These are phyloP conservation scores for Ptiloglossa arizonensis DNA, from an alignment of 1,140 invertebrate genomes.

Conservation along the genomic window DNA sequence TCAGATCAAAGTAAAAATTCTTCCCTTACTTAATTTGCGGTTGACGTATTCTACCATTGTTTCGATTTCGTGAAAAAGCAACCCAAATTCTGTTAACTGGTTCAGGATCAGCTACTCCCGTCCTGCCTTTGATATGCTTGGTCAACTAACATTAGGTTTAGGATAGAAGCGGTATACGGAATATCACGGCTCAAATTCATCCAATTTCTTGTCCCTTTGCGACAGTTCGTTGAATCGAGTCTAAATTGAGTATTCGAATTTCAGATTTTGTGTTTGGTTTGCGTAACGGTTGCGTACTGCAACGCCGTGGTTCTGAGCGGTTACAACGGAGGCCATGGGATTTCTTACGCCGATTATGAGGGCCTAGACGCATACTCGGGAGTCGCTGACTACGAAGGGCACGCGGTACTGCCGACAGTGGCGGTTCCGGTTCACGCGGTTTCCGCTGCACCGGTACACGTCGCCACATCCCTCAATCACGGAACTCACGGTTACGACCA, in stretches of 20 bases:
- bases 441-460: conserved; percentile 75
- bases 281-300: conserved; percentile 65
- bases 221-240: neutral
- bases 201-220: no score
- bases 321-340: conserved; percentile 74
- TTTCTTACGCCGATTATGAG: conserved; percentile 68
- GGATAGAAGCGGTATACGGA: no score
- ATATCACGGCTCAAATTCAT: no score
- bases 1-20: no score
- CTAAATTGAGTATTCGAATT: neutral
- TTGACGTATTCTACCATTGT: no score
- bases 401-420: conserved; percentile 77
- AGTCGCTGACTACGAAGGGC: conserved; percentile 71
- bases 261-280: conserved; percentile 73
- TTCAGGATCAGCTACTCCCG: no score
- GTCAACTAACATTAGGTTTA: no score
- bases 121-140: no score
- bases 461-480: conserved; percentile 61
- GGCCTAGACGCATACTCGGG: conserved; percentile 68
- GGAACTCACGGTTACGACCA: conserved; percentile 67
- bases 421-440: conserved; percentile 79
- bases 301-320: conserved; percentile 75
- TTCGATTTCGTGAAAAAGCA: no score
- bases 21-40: no score
- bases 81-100: no score